These are phyloP conservation scores for Cancer borealis DNA, from an alignment of 2,888 invertebrate species.

Conservation along the genomic window DNA sequence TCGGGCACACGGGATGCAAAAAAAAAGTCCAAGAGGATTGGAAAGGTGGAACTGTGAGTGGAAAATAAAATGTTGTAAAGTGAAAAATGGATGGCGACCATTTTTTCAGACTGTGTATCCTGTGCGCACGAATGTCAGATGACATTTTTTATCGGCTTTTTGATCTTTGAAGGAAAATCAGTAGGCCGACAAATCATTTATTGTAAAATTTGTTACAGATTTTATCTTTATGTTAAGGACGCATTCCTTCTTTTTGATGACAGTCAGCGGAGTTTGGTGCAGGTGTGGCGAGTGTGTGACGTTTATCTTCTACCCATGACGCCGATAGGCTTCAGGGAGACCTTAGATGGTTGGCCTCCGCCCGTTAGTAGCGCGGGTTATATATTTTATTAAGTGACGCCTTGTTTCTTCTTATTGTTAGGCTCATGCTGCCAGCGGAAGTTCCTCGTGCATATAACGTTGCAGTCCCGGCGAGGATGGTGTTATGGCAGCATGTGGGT, in stretches of 20 bases:
- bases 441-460: too few species aligned
- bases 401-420: too few species aligned
- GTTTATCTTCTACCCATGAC: too few species aligned
- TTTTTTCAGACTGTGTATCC: not conserved
- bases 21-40: not conserved
- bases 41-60: not conserved
- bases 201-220: not conserved
- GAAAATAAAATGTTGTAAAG: not conserved
- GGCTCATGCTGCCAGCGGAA: too few species aligned
- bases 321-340: too few species aligned
- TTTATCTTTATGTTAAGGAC: not conserved
- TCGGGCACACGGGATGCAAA: not conserved
- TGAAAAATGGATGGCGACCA: not conserved
- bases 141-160: not conserved
- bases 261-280: not conserved
- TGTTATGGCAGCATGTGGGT: too few species aligned
- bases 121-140: not conserved
- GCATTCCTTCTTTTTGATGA: not conserved
- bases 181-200: not conserved
- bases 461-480: too few species aligned
- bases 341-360: too few species aligned
- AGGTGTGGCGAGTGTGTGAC: not conserved
- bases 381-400: too few species aligned
- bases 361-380: too few species aligned
- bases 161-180: not conserved